A percentile compares a stretch with the other conserved stretches of the same genome.
phyloP scores from a whole-genome alignment of 2,797 vertebrate species.

The Gorsachius magnificus region DNA sequence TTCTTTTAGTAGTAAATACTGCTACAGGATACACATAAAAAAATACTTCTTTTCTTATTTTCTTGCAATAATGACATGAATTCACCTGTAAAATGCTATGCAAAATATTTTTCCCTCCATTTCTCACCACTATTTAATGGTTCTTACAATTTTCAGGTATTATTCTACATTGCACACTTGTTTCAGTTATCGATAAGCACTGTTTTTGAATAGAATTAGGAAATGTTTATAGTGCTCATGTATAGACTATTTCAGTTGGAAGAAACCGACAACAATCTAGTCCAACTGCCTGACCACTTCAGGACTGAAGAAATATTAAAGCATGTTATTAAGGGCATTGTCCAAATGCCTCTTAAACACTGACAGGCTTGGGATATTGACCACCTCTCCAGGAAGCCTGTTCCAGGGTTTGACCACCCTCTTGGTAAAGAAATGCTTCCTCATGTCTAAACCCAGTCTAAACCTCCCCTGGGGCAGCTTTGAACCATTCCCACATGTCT shows the following conservation, averaged over 20 bases:
- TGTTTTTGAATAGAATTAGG: neutral
- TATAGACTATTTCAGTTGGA: neutral
- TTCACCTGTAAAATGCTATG: neutral
- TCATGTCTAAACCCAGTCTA: neutral
- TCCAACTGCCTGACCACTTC: neutral
- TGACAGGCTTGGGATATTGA: neutral
- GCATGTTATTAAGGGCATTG: neutral
- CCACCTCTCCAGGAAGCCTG: neutral
- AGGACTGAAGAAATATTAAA: neutral
- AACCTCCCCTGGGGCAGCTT: neutral
- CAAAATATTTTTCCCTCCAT: neutral
- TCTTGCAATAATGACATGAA: neutral
- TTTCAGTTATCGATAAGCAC: neutral
- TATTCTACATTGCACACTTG: neutral
- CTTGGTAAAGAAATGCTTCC: neutral
- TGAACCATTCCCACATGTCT: neutral
- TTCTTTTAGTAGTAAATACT: neutral
- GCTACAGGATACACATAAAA: neutral
- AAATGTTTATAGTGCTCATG: neutral
- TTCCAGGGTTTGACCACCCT: neutral
- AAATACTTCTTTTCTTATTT: neutral
- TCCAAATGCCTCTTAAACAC: neutral
- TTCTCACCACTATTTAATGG: neutral
- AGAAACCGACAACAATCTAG: fast-evolving
- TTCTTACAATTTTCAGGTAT: neutral